Conservation (phyloP, 2,888 invertebrate genomes). For the Acleris emargana region DNA sequence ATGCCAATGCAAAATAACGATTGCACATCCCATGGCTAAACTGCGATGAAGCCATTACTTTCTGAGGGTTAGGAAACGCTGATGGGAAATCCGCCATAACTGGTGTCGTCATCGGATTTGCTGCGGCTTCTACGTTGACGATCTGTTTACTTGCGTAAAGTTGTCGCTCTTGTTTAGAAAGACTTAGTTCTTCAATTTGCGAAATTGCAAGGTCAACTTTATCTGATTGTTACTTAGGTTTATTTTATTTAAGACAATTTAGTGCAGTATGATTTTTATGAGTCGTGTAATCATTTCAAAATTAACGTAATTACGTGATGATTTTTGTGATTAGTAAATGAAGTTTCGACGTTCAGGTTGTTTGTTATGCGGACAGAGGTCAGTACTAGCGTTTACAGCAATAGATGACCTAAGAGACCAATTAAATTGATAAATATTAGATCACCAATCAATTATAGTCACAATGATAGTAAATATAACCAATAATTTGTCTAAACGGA, state of each 20-base stretch:
- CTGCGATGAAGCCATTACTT: conserved; percentile 42
- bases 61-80: conserved; percentile 50
- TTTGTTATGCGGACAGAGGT: neutral
- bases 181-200: neutral
- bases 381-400: neutral
- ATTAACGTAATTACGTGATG: conserved; percentile 11
- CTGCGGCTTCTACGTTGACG: conserved; percentile 38
- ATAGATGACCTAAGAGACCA: too few species aligned
- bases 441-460: too few species aligned
- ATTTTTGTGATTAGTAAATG: conserved; percentile 6
- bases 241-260: neutral
- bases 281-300: neutral
- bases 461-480: too few species aligned
- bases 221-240: neutral
- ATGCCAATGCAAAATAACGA: conserved; percentile 22
- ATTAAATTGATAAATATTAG: neutral
- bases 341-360: neutral
- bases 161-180: conserved; percentile 14
- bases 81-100: conserved; percentile 52
- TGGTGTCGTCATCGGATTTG: conserved; percentile 45
- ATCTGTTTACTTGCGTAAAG: conserved; percentile 31
- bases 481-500: too few species aligned
- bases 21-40: conserved; percentile 45
- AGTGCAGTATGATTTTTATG: neutral
- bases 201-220: neutral